A percentile compares a stretch with the other conserved stretches of the same genome.
Evolutionary conservation across 2,113 vertebrate species (phyloP).

Genomic region (Silurus asotus): DNA sequence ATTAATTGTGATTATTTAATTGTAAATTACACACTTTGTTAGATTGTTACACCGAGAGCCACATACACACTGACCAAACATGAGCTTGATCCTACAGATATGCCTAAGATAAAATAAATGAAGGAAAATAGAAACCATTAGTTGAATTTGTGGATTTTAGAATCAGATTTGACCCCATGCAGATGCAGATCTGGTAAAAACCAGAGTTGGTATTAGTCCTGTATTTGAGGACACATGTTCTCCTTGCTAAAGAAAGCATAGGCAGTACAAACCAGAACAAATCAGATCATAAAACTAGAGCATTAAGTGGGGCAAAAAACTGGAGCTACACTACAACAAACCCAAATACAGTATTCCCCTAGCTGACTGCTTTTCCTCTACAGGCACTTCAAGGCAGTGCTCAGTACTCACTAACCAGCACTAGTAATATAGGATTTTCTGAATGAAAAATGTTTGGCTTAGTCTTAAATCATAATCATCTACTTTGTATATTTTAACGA

Average conservation of each 20-base stretch:
- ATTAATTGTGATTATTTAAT: neutral
- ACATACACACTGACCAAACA: neutral
- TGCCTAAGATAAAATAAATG: neutral
- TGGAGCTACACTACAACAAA: constrained; percentile 46
- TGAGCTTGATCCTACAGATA: neutral
- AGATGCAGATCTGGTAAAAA: neutral
- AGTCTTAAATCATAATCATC: too few relatives aligned
- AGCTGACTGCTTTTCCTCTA: constrained; percentile 27
- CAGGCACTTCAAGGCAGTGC: neutral
- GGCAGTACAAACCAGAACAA: constrained; percentile 46
- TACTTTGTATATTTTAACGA: neutral
- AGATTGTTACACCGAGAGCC: neutral
- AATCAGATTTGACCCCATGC: neutral
- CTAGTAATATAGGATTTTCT: neutral
- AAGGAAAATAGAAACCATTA: neutral
- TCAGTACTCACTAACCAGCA: neutral
- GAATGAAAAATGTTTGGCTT: too few relatives aligned
- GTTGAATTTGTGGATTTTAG: neutral
- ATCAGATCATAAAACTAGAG: constrained; percentile 56
- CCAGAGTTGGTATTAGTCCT: constrained; percentile 7
- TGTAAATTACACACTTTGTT: neutral
- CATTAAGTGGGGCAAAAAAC: constrained; percentile 56
- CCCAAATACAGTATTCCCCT: constrained; percentile 46
- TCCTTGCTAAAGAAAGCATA: constrained; percentile 50
- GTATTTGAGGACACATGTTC: constrained; percentile 40